Evolutionary conservation across 2,113 vertebrate genomes (phyloP), one percentile per base, ranked within the genome.

Genomic region (Paradisaea rubra): DNA sequence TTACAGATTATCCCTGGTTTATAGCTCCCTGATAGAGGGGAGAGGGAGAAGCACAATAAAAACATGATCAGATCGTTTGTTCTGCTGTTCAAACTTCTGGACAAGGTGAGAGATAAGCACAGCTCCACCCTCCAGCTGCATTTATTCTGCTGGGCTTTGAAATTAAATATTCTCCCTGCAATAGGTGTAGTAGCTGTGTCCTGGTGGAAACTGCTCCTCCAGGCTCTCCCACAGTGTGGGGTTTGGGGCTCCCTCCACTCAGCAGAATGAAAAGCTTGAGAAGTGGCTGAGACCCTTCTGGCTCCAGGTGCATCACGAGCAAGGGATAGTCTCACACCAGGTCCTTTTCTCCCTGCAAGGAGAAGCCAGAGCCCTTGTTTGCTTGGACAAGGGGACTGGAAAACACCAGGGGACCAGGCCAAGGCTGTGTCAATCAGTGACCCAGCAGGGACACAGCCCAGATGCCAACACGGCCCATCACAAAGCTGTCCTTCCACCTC

Each of bases 11-110:
- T 61, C 73, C 77, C 79, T n/a, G 64, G 16, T 91, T 96, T 95
- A 60, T 35, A 30, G 68, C 42, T 89, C 24, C 52, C 49, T 28
- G 63, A 8, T 33, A 78, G 68, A 77, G 79, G 71, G 85, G 76
- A 83, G 69, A 68, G 85, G 82, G 37, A 77, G 74, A 81, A 84
- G 68, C 50, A 21, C 54, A 9, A 70, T 63, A 30, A 90, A 89
- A 92, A n/a, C 85, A 53, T 0, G 10, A 53, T 37, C 41, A 37
- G 69, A 71, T 91, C 6, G 5, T 91, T 93, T 66, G 71, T 83
- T 93, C 68, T 74, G 82, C 79, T 93, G 93, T 74, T 95, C 91
- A 35, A 94, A 94, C 82, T 90, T 78, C 68, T 78, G 88, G 91
- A 77, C 64, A 23, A 86, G 82, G 79, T 5, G 1, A 64, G 47